phyloP scores from a whole-genome alignment of 2,797 vertebrate genomes.

The Liparis tanakae region DNA sequence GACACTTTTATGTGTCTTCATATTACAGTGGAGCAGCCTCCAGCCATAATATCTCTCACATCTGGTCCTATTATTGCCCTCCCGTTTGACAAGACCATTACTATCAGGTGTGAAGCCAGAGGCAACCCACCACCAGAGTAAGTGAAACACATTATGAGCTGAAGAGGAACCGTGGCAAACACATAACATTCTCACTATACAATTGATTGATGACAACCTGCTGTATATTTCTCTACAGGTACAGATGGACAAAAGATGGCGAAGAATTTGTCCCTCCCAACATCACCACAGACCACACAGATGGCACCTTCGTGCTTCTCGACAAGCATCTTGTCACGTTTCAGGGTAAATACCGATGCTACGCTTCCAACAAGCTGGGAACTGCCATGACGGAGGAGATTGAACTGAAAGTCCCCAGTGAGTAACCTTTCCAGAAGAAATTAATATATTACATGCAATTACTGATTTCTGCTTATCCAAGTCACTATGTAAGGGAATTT shows the following conservation, averaged over 20 bases:
- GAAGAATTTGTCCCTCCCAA: slow-evolving; percentile 81
- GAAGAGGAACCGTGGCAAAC: background rate
- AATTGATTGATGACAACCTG: background rate
- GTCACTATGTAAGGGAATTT: background rate
- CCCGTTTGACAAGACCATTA: slow-evolving; percentile 86
- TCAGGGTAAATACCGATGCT: slow-evolving; percentile 92
- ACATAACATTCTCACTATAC: background rate
- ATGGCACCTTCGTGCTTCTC: slow-evolving; percentile 88
- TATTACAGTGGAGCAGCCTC: slow-evolving; percentile 89
- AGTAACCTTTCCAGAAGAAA: slow-evolving; percentile 55
- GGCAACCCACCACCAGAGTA: slow-evolving; percentile 93
- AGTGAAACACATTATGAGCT: slow-evolving; percentile 65
- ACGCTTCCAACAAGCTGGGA: slow-evolving; percentile 89
- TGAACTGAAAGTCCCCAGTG: slow-evolving; percentile 88
- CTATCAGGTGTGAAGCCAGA: slow-evolving; percentile 89
- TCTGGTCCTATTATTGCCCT: slow-evolving; percentile 84
- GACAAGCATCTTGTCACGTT: slow-evolving; percentile 81
- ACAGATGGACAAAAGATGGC: slow-evolving; percentile 92
- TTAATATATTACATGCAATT: background rate
- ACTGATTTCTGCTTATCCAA: background rate
- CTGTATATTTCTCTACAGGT: slow-evolving; percentile 78
- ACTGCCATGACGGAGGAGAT: slow-evolving; percentile 92
- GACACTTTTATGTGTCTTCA: slow-evolving; percentile 21
- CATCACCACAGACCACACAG: slow-evolving; percentile 76
- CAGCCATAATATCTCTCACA: slow-evolving; percentile 88